Conservation (phyloP, 2,888 invertebrate genomes). For the Drosophila percnosoma region DNA sequence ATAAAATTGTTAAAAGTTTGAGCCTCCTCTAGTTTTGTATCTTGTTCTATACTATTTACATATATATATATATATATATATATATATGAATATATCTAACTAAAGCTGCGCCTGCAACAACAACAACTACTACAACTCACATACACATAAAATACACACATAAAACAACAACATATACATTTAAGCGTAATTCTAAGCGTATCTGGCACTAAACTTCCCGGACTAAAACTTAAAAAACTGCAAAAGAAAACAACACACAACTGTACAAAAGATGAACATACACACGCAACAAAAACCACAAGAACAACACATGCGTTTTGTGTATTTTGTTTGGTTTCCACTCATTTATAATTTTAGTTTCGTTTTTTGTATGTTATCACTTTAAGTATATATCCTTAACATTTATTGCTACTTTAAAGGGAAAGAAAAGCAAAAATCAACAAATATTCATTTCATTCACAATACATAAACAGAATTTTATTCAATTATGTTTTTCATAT, state of each 20-base stretch:
- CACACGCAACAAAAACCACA: constrained; percentile 26
- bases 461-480: not conserved
- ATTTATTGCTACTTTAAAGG: constrained; percentile 3
- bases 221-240: constrained; percentile 28
- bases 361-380: constrained; percentile 20
- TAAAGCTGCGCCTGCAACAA: constrained; percentile 67
- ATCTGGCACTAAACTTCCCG: constrained; percentile 43
- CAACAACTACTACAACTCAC: constrained; percentile 36
- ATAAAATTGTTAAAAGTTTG: constrained; percentile 36
- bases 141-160: constrained; percentile 22
- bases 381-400: constrained; percentile 1
- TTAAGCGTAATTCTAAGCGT: constrained; percentile 46
- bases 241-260: constrained; percentile 31
- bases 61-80: constrained; percentile 1
- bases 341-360: constrained; percentile 15
- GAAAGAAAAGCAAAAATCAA: not conserved
- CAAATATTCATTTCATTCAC: constrained; percentile 1
- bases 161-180: constrained; percentile 30
- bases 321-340: constrained; percentile 23
- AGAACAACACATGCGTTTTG: constrained; percentile 15
- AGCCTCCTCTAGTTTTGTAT: constrained; percentile 35
- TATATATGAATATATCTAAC: constrained; percentile 32
- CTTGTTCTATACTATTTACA: constrained; percentile 26
- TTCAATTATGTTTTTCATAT: constrained; percentile 9
- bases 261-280: constrained; percentile 39